These are phyloP conservation scores for Linepithema humile DNA, from an alignment of 1,140 invertebrate species.

Conservation along the genomic window DNA sequence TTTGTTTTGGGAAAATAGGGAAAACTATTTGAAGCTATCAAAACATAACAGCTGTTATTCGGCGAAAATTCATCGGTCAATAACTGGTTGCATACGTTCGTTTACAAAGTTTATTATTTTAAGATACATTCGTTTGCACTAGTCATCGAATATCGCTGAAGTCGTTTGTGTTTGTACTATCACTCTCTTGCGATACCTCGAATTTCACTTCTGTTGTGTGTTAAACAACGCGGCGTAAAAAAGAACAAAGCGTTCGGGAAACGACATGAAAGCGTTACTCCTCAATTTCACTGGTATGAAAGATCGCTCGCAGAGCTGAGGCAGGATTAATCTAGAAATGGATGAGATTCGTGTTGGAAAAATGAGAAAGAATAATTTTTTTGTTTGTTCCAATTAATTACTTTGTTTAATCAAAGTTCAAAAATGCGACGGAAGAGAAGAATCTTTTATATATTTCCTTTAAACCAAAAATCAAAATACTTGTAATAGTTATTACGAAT, in stretches of 20 bases:
- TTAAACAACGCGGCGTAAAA: neutral
- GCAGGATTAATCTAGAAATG: neutral
- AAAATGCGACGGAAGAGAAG: neutral
- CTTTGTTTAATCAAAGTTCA: neutral
- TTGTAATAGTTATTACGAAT: neutral
- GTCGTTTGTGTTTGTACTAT: neutral
- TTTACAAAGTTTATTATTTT: slow-evolving; percentile 51
- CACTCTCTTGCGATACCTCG: neutral
- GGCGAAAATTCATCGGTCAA: slow-evolving; percentile 30
- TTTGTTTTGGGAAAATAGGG: slow-evolving; percentile 35
- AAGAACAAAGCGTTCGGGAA: neutral
- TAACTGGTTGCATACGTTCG: neutral
- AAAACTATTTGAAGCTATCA: slow-evolving; percentile 24
- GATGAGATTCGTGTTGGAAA: neutral
- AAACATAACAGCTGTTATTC: slow-evolving; percentile 36
- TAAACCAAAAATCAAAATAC: neutral
- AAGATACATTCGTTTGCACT: slow-evolving; percentile 28
- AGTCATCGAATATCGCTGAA: slow-evolving; percentile 4
- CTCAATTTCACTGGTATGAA: neutral
- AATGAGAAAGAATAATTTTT: neutral
- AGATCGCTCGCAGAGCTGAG: neutral
- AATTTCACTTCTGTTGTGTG: neutral
- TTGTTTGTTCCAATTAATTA: neutral
- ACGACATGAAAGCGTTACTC: neutral
- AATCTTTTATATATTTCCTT: neutral